phyloP scores from a whole-genome alignment of 2,113 vertebrate species.

The Hymenochirus boettgeri region DNA sequence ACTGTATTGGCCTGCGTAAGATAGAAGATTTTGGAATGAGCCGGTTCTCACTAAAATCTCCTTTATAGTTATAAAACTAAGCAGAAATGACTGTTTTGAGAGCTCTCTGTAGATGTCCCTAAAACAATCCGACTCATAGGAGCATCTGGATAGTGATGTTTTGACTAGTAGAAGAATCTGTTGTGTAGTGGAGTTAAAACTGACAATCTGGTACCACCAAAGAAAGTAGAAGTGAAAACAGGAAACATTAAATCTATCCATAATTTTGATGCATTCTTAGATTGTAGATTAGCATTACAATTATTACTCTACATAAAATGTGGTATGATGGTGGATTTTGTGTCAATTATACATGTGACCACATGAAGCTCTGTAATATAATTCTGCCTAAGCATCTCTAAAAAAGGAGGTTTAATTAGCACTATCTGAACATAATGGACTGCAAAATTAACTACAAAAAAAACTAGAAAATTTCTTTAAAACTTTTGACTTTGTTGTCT shows the following conservation, averaged over 20 bases:
- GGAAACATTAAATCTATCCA: background rate
- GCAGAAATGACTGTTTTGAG: background rate
- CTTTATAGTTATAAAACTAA: background rate
- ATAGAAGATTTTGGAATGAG: too few relatives aligned
- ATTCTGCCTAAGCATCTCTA: too few relatives aligned
- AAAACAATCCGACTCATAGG: background rate
- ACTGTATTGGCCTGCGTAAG: too few relatives aligned
- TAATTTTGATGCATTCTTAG: background rate
- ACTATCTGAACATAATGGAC: too few relatives aligned
- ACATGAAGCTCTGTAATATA: too few relatives aligned
- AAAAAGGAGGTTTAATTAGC: too few relatives aligned
- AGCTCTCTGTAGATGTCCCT: constrained; percentile 5
- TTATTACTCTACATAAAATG: background rate
- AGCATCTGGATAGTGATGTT: background rate
- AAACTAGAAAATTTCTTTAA: too few relatives aligned
- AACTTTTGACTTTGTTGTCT: too few relatives aligned
- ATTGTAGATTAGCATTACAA: background rate
- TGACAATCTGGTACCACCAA: background rate
- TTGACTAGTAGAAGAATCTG: background rate
- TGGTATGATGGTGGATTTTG: background rate
- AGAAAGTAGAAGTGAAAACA: background rate
- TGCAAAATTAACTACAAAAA: too few relatives aligned
- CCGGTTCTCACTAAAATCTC: background rate
- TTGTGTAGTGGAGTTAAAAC: background rate
- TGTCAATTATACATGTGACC: too few relatives aligned